Evolutionary conservation across 2,797 vertebrate species (phyloP).

Genomic region (Artibeus jamaicensis): DNA sequence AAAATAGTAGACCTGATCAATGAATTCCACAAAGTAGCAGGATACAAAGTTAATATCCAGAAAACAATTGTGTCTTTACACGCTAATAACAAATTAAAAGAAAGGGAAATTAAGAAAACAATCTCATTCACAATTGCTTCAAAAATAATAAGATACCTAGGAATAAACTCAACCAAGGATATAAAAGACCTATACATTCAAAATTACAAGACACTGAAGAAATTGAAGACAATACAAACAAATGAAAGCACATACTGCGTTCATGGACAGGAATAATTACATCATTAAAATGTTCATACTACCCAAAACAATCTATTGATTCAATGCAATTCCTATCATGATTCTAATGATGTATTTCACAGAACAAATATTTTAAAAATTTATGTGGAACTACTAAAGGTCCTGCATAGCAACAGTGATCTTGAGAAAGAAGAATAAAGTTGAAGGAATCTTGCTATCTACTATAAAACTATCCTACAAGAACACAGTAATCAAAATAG

Average conservation of each 20-base stretch:
- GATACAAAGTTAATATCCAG: background rate
- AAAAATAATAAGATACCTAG: background rate
- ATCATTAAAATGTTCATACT: background rate
- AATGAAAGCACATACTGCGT: background rate
- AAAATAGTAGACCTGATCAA: background rate
- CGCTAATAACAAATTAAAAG: background rate
- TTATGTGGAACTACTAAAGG: background rate
- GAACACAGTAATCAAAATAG: background rate
- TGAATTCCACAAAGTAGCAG: background rate
- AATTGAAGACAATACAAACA: background rate
- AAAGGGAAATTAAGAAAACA: background rate
- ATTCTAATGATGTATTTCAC: background rate
- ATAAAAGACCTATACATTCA: background rate
- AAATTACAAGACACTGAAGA: background rate
- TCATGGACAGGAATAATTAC: background rate
- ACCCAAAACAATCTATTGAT: background rate
- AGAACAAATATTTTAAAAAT: background rate
- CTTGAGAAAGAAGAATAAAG: background rate
- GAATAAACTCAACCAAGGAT: background rate
- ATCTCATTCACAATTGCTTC: background rate
- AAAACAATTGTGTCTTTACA: background rate
- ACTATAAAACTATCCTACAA: background rate
- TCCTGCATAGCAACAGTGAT: background rate
- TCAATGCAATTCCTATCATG: background rate
- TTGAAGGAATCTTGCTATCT: background rate